Base-by-base conservation (phyloP, 2,113 vertebrate species). In the Trochalopteron elliotii region DNA sequence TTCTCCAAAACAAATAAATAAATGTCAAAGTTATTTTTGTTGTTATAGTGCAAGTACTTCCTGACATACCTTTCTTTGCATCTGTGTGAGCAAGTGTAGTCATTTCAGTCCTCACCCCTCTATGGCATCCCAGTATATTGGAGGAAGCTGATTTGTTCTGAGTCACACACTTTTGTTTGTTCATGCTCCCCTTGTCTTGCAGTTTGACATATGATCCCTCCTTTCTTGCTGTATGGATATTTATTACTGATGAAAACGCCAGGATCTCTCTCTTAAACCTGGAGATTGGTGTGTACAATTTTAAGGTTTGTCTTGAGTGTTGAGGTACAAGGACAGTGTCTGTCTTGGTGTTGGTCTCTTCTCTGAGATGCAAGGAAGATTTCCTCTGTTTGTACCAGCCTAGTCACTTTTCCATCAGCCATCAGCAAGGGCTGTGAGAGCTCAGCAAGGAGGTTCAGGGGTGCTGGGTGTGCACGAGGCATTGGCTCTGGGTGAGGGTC, bases 381-480 rank as follows among this genome's bases (percentile, higher is more conserved):
- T 55, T 81, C 7, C 44, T 83, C 13, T 44, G 18, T 20, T 23
- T 40, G 10, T 47, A 35, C 7, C 1, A 2, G 31, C 6, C 31
- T 15, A 9, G 9, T 24, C 15, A 4, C 18, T 50, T 75, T 56
- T 65, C 61, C 53, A 14, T 15, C 37, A 63, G 33, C 17, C 13
- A 24, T 21, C 30, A 64, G 30, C 50, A 42, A 47, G 11, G 33
- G 33, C 25, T 83, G 12, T 39, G 33, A 33, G 19, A 21, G 8
- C 23, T 83, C 52, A 22, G 15, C 45, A 67, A n/a, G 47, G 56
- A 27, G 23, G 31, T 13, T 44, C 39, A 12, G 28, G 15, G 7
- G 2, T 17, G 2, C 21, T 57, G 52, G 17, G 6, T 69, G 22
- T 47, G 12, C 16, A 18, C 0, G 3, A 6, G 27, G 7, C 6